A percentile compares a stretch with the other conserved stretches of the same genome.
Evolutionary conservation across 2,113 vertebrate genomes (phyloP).

Genomic region (Atherinomorus stipes): DNA sequence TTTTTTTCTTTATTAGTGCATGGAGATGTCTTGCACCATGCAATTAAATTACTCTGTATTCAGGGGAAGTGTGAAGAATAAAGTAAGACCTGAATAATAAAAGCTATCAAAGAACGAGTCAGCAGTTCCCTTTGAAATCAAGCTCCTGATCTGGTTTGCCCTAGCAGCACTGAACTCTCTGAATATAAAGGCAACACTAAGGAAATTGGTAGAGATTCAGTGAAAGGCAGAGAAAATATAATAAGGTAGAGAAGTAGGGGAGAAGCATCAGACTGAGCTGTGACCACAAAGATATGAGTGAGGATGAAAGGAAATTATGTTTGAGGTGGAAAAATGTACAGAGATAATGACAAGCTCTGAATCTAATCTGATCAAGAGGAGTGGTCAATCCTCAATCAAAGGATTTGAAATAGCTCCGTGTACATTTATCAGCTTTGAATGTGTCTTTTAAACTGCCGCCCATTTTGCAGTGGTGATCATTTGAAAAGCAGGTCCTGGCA

Average conservation of each 20-base stretch:
- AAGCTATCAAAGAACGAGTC: conserved; percentile 31
- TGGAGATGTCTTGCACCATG: conserved; percentile 14
- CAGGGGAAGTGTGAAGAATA: conserved; percentile 19
- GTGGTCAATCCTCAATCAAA: conserved; percentile 33
- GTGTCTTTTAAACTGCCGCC: conserved; percentile 22
- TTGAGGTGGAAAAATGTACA: conserved; percentile 27
- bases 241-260: conserved; percentile 44
- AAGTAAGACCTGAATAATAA: conserved; percentile 39
- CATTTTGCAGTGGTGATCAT: conserved; percentile 32
- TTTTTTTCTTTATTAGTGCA: conserved; percentile 9
- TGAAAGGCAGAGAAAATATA: conserved; percentile 38
- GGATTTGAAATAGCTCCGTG: conserved; percentile 14
- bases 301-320: conserved; percentile 56
- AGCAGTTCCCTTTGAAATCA: conserved; percentile 57
- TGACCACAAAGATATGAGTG: conserved; percentile 9
- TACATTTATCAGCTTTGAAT: conserved; percentile 12
- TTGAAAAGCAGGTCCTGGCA: conserved; percentile 30
- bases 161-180: conserved; percentile 1
- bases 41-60: conserved; percentile 37
- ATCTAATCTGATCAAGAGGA: conserved; percentile 41
- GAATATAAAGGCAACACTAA: conserved; percentile 22
- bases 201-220: conserved; percentile 31
- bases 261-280: conserved; percentile 18
- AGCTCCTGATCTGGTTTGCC: conserved; percentile 25
- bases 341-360: conserved; percentile 30